Base-by-base conservation (phyloP, 2,888 invertebrate species). In the Synanthedon myopaeformis region DNA sequence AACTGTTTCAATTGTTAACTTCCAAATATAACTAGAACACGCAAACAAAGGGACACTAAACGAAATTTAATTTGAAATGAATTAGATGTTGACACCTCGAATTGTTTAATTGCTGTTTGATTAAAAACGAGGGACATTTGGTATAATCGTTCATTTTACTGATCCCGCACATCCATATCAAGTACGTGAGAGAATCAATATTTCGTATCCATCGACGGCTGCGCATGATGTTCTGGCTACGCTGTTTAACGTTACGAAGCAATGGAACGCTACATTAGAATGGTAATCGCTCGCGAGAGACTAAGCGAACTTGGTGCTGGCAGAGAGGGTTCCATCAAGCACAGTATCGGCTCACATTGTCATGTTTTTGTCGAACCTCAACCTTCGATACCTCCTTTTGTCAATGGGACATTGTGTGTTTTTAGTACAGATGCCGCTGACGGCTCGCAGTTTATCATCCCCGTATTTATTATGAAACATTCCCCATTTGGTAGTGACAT, bases 291-390 rank as follows among this genome's bases (percentile, higher is more conserved):
- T 8, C 35, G 2, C 35, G 35, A 35, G 35, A 35, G 35, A 6
- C 35, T 8, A 35, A 2, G 0, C 35, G 35, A 35, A 3, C 35
- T 8, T 45, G 11, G 45, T n/a, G 14, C 5, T 11, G 45, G n/a
- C 45, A 14, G 14, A n/a, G 45, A 45, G 45, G 45, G 45, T 51
- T 51, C 28, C 28, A 23, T 51, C 35, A 51, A 51, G 51, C 51
- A 23, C 28, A 51, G 51, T 23, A 51, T 51, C 51, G 19, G 51
- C 19, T 51, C n/a, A 51, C 51, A 51, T 51, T 51, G 28, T 51
- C 45, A 45, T 45, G 45, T 45, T 45, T 45, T 45, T 45, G 45
- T 45, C 45, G 45, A 45, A n/a, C 45, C 13, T 45, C 45, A 14
- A 45, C 45, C 45, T 45, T 45, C 45, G 45, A 45, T 45, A 45